Conservation (phyloP, 2,888 invertebrate genomes). For the Agriopis leucophaearia region DNA sequence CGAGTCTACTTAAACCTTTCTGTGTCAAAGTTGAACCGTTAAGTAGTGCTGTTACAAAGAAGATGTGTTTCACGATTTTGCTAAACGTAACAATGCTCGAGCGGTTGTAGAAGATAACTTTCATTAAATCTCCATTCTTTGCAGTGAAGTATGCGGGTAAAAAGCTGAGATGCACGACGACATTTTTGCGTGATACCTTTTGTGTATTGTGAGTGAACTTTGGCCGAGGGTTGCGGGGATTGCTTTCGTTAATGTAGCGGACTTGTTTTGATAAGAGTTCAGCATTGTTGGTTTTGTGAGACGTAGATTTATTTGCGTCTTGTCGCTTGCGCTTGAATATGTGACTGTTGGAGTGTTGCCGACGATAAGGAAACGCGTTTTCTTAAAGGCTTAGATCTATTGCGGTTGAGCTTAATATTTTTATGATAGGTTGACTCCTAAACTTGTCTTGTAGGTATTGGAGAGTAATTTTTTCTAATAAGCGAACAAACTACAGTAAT, state of each 20-base stretch:
- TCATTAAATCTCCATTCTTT: constrained; percentile 59
- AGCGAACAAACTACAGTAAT: too few species aligned
- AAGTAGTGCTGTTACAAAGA: constrained; percentile 63
- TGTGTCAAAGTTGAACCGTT: constrained; percentile 82
- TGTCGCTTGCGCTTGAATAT: background rate
- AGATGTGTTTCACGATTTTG: constrained; percentile 68
- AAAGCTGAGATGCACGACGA: constrained; percentile 44
- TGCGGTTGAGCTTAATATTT: too few species aligned
- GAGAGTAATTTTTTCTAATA: too few species aligned
- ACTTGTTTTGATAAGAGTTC: constrained; percentile 30
- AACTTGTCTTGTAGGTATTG: too few species aligned
- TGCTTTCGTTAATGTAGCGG: constrained; percentile 36
- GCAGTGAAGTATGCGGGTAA: constrained; percentile 34
- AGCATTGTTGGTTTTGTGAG: constrained; percentile 21
- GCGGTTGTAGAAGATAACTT: constrained; percentile 59
- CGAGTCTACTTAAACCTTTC: constrained; percentile 50
- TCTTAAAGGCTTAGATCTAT: background rate
- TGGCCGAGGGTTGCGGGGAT: constrained; percentile 38
- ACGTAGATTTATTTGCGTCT: constrained; percentile 8
- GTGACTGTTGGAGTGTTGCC: background rate
- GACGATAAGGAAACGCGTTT: constrained; percentile 6
- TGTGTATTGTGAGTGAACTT: constrained; percentile 40
- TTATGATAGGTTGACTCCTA: too few species aligned
- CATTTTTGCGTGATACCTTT: constrained; percentile 45
- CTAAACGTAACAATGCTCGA: constrained; percentile 65